Evolutionary conservation across 2,888 invertebrate genomes (phyloP).

Genomic region (Acrobasis consociella): DNA sequence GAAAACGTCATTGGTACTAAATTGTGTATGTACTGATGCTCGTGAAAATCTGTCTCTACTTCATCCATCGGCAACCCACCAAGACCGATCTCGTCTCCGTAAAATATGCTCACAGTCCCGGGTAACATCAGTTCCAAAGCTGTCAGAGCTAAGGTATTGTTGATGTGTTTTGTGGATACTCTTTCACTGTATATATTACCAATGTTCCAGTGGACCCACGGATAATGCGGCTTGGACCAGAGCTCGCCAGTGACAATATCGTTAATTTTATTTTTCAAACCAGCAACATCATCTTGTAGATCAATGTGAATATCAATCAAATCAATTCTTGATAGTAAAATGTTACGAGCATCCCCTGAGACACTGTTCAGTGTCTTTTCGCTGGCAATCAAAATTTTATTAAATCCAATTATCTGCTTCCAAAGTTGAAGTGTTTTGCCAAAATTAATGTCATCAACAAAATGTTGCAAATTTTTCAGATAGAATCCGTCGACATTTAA

Average conservation of each 20-base stretch:
- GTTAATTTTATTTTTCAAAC: conserved; percentile 83
- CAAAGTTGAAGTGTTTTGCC: conserved; percentile 84
- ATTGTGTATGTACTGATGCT: conserved; percentile 85
- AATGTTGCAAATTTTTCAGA: conserved; percentile 89
- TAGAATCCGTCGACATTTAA: conserved; percentile 95
- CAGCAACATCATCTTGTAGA: conserved; percentile 79
- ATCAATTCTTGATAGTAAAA: conserved; percentile 86
- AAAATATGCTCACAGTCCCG: conserved; percentile 93
- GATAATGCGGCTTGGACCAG: conserved; percentile 84
- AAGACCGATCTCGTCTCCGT: conserved; percentile 94
- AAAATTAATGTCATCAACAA: conserved; percentile 84
- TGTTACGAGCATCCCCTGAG: conserved; percentile 73
- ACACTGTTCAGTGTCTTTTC: conserved; percentile 79
- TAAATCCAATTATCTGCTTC: conserved; percentile 85
- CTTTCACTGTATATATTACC: conserved; percentile 85
- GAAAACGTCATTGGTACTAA: conserved; percentile 87
- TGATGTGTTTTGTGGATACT: conserved; percentile 80
- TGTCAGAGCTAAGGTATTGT: conserved; percentile 86
- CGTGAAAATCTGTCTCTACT: conserved; percentile 81
- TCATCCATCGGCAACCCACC: conserved; percentile 77
- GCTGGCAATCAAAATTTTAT: conserved; percentile 86
- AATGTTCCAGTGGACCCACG: conserved; percentile 92
- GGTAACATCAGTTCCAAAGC: conserved; percentile 92
- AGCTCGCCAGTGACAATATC: conserved; percentile 81
- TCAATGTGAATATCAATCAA: conserved; percentile 87